Conservation (phyloP, 2,113 vertebrate species). For the Alouatta palliata region DNA sequence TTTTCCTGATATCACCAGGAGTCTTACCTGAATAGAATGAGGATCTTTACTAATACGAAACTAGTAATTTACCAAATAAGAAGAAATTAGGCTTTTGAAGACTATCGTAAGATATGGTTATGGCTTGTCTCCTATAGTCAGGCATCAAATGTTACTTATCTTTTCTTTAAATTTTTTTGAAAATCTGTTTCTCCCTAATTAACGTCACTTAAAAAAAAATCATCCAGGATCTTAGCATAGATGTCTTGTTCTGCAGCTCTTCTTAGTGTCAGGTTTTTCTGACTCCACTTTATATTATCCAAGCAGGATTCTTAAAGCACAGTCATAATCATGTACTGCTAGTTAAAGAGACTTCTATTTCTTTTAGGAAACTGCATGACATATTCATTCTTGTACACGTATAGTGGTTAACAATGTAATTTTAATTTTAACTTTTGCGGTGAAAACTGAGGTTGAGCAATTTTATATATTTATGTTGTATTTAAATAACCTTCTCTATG, state of each 20-base stretch:
- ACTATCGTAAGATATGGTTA: neutral
- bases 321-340: neutral
- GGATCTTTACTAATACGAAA: neutral
- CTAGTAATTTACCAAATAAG: neutral
- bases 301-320: neutral
- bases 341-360: neutral
- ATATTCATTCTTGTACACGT: neutral
- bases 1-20: neutral
- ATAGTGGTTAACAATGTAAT: neutral
- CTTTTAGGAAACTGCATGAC: neutral
- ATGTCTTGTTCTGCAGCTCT: neutral
- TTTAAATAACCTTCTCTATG: neutral
- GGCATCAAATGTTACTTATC: neutral
- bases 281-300: neutral
- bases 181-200: neutral
- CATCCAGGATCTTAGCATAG: neutral
- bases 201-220: neutral
- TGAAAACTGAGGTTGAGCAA: neutral
- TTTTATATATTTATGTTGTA: neutral
- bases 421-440: neutral
- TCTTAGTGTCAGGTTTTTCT: neutral
- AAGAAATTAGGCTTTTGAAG: too few species aligned
- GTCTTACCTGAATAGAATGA: neutral
- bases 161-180: neutral
- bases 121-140: neutral